phyloP scores from a whole-genome alignment of 2,888 invertebrate species.

The Tanypteryx hageni region DNA sequence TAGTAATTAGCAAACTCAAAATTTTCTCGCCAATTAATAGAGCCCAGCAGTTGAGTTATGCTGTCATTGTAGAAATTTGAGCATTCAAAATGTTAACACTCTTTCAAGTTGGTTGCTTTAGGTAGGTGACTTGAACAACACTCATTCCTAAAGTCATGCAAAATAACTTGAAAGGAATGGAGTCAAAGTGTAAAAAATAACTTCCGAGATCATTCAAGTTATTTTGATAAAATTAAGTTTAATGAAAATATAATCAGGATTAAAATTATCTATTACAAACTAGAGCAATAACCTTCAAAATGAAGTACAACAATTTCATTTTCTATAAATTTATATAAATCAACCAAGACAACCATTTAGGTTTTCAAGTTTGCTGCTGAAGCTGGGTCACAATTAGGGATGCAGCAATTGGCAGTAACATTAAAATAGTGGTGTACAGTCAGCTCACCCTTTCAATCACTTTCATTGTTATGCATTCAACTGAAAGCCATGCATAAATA shows the following conservation, averaged over 20 bases:
- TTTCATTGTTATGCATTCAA: background rate
- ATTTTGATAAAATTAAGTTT: background rate
- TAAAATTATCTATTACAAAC: slow-evolving; percentile 31
- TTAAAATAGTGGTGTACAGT: background rate
- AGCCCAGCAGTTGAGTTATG: too few species aligned
- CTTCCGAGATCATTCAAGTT: slow-evolving; percentile 14
- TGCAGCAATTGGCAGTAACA: background rate
- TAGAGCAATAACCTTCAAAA: slow-evolving; percentile 23
- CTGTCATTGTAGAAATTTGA: too few species aligned
- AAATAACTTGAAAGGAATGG: background rate
- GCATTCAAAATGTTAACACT: too few species aligned
- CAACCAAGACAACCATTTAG: background rate
- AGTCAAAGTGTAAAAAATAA: background rate
- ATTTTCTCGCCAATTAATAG: too few species aligned
- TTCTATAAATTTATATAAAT: background rate
- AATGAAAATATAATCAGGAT: slow-evolving; percentile 38
- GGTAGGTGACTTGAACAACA: background rate
- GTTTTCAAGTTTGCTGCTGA: background rate
- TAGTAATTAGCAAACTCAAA: too few species aligned
- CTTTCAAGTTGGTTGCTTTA: too few species aligned
- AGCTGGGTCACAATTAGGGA: background rate
- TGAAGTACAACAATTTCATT: slow-evolving; percentile 30
- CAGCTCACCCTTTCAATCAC: background rate
- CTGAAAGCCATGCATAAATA: background rate
- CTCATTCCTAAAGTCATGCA: background rate